phyloP scores from a whole-genome alignment of 2,797 vertebrate genomes.

The Sebastes iracundus region DNA sequence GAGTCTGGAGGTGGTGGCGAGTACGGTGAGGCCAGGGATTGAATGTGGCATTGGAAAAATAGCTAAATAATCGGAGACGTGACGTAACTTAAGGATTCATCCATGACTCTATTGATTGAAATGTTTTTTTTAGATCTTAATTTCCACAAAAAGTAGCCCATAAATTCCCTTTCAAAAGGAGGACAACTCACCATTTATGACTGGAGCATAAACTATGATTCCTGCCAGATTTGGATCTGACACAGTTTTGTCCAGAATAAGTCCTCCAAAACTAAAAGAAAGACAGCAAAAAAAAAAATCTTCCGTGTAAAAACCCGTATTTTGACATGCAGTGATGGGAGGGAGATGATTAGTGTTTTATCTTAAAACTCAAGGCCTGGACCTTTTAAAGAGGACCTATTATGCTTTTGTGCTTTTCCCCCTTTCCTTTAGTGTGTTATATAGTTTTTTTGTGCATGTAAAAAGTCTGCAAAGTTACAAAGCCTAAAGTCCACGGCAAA shows the following conservation, averaged over 20 bases:
- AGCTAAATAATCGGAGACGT: not conserved
- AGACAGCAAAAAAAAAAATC: slow-evolving; percentile 1
- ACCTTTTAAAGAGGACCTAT: too few relatives aligned
- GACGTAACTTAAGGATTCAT: not conserved
- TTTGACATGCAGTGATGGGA: not conserved
- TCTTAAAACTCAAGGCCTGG: not conserved
- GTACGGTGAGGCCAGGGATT: not conserved
- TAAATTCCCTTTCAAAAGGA: not conserved
- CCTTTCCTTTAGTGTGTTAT: too few relatives aligned
- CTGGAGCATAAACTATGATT: slow-evolving; percentile 92
- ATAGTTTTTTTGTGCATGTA: too few relatives aligned
- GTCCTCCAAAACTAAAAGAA: slow-evolving; percentile 89
- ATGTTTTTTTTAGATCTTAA: not conserved
- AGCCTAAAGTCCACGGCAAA: too few relatives aligned
- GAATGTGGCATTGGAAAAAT: not conserved
- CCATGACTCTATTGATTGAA: not conserved
- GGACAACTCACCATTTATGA: slow-evolving; percentile 91
- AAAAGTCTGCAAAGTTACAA: too few relatives aligned
- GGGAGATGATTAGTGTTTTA: not conserved
- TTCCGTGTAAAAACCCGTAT: not conserved
- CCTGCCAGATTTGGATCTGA: slow-evolving; percentile 91
- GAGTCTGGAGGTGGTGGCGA: not conserved
- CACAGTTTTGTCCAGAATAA: slow-evolving; percentile 94
- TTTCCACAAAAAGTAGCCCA: not conserved
- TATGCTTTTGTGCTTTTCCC: too few relatives aligned